Base-by-base conservation (phyloP, 1,140 invertebrate species). In the Palaemon carinicauda region DNA sequence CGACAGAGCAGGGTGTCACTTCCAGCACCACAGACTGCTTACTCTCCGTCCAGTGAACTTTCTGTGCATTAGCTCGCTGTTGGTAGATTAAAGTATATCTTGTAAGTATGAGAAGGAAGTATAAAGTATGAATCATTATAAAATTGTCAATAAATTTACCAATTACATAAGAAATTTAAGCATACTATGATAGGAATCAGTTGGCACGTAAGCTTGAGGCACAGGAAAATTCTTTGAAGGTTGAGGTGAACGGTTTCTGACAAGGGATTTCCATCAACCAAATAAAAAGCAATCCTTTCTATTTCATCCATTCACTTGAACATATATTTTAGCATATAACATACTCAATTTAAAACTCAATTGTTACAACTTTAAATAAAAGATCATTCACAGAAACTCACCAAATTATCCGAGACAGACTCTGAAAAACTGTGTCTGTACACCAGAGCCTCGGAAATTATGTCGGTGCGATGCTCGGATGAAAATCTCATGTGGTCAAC, bases 401-500 rank as follows among this genome's bases (percentile, higher is more conserved):
- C 89, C 89, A 88, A 88, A 65, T 87, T 84, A 89, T 84, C 89
- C 82, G 29, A 87, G 75, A 73, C 85, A 81, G 75, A 89, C 73
- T 90, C 89, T 86, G 95, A 94, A 93, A 97, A 96, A 89, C 94
- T 92, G 91, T 95, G 93, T 90, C 95, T 94, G 91, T 95, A 96
- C 91, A 94, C 95, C 75, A 99, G 94, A 88, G 97, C 96, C 90
- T 98, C 96, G 19, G 97, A 98, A 29, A 99, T 92, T 88, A 99
- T 94, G 89, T 99, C 94, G 82, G 96, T 94, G 90, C 98, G 94
- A 91, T 98, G 96, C 90, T 99, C 98, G 5, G 97, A 98, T n/a
- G 97, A 98, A 91, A 99, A 99, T 90, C 95, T 96, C 96, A 99
- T 99, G 21, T 95, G 95, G 90, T 99, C 98, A 74, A 94, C 98